Conservation (phyloP, 2,113 vertebrate species). For the Tinamus guttatus region DNA sequence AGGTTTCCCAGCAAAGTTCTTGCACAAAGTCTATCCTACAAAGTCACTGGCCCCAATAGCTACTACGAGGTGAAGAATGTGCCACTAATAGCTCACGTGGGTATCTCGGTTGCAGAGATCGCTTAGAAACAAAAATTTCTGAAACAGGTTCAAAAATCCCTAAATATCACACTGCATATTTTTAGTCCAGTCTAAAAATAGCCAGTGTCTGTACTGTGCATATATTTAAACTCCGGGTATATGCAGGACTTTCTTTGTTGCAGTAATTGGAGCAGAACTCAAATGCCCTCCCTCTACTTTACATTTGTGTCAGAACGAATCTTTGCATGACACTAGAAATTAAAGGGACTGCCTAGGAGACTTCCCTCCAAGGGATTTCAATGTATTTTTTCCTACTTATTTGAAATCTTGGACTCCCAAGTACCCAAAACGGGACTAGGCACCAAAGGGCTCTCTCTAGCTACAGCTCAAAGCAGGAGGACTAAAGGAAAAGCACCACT, state of each 20-base stretch:
- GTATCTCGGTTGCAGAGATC: not conserved
- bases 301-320: not conserved
- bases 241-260: not conserved
- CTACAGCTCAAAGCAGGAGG: conserved; percentile 47
- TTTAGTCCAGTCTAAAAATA: conserved; percentile 55
- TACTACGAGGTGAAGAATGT: not conserved
- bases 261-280: conserved; percentile 58
- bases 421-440: not conserved
- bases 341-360: not conserved
- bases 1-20: not conserved
- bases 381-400: not conserved
- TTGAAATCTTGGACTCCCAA: conserved; percentile 8
- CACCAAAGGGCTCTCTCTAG: conserved; percentile 40
- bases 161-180: not conserved
- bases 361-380: not conserved
- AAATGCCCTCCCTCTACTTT: not conserved
- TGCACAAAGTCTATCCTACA: not conserved
- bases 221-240: not conserved
- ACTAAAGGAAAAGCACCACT: not conserved
- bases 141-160: conserved; percentile 2
- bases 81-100: not conserved
- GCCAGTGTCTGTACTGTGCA: not conserved
- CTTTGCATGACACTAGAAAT: not conserved
- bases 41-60: not conserved
- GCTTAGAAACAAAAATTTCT: not conserved